Base-by-base conservation (phyloP, 2,797 vertebrate species). In the Intellagama lesueurii region DNA sequence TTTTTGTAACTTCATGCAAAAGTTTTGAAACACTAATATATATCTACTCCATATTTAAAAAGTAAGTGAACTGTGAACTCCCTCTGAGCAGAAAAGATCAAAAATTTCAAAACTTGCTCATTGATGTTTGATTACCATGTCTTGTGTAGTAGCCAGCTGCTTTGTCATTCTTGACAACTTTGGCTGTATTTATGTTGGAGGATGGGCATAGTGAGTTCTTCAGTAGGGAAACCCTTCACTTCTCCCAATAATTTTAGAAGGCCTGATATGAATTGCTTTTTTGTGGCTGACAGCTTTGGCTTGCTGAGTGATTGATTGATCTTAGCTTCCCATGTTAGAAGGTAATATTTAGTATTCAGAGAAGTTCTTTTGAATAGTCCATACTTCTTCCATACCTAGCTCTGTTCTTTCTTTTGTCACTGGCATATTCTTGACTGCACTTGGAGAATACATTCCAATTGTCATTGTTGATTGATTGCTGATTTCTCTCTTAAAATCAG, bases 361-460 rank as follows among this genome's bases (percentile, higher is more conserved):
- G 22, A 56, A 87, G 73, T 87, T 52, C 11, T n/a, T 44, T 85
- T 24, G 64, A 60, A 30, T 73, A 70, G 44, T 68, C 28, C 73
- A 56, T 89, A 78, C 16, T 0, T 0, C 60, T 35, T 92, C 22
- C 60, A 30, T 35, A 0, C 32, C 83, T 44, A 6, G 40, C 90
- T 28, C 14, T 5, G 0, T 79, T 83, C 75, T 26, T 0, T 0
- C 49, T 89, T 87, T 32, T 66, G 66, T 2, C 83, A 30, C 32
- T 91, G 6, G 72, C 9, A n/a, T 28, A 1, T 87, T 88, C 9
- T 78, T 82, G 32, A 0, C 66, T 90, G 35, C 24, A 0, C 78
- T 5, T 84, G 88, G 19, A 5, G 60, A 32, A 77, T 86, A 9
- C 52, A 2, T 91, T 80, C 8, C 44, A 26, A 49, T 30, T 86